These are phyloP conservation scores for Hippocampus abdominalis DNA, from an alignment of 2,113 vertebrate species.

Conservation along the genomic window DNA sequence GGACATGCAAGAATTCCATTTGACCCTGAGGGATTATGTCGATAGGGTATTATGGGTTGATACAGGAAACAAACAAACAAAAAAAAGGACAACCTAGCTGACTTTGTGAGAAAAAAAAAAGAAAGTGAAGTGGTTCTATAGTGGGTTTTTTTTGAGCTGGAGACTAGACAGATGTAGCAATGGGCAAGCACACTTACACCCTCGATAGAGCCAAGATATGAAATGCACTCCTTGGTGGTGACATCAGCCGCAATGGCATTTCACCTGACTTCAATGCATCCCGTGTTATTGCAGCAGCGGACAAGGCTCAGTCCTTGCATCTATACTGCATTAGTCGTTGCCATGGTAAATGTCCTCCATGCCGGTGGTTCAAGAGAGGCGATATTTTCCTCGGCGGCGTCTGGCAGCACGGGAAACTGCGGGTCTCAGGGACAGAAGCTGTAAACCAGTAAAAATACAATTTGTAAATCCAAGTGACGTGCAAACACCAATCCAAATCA, in stretches of 20 bases:
- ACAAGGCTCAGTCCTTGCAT: constrained; percentile 39
- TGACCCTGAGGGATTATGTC: constrained; percentile 59
- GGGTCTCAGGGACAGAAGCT: constrained; percentile 37
- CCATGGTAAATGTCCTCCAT: constrained; percentile 65
- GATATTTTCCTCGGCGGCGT: constrained; percentile 1
- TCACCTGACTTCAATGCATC: constrained; percentile 51
- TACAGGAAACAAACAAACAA: constrained; percentile 54
- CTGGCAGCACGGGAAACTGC: constrained; percentile 30
- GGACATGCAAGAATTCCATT: constrained; percentile 46
- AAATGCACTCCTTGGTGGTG: constrained; percentile 46
- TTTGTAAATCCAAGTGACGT: constrained; percentile 24
- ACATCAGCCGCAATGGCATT: constrained; percentile 47
- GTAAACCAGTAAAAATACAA: constrained; percentile 25
- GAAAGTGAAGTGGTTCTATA: constrained; percentile 38
- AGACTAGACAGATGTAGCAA: constrained; percentile 5
- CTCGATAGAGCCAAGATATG: constrained; percentile 45
- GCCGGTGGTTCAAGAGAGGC: constrained; percentile 25
- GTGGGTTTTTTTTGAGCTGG: constrained; percentile 11
- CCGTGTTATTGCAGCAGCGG: constrained; percentile 44
- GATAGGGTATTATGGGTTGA: constrained; percentile 57
- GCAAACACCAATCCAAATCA: constrained; percentile 12
- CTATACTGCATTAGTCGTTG: constrained; percentile 66
- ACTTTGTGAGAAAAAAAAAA: constrained; percentile 6
- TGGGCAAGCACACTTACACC: constrained; percentile 36
- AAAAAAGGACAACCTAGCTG: constrained; percentile 27